These are phyloP conservation scores for Lasioglossum zephyrum DNA, from an alignment of 2,888 invertebrate species.

Conservation along the genomic window DNA sequence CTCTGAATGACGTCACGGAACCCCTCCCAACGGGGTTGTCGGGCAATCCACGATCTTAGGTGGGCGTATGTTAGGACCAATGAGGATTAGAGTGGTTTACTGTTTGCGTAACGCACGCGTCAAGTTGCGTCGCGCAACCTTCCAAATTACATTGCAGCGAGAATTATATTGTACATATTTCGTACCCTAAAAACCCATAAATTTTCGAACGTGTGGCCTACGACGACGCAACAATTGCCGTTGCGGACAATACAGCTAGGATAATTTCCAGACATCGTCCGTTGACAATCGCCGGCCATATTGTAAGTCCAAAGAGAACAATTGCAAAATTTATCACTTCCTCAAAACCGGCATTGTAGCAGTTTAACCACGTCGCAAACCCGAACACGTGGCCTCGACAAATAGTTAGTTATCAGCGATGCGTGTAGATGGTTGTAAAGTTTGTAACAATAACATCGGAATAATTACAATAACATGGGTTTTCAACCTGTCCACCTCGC, in stretches of 20 bases:
- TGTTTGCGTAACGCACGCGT: neutral
- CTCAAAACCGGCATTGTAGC: conserved; percentile 2
- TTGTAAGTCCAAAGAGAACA: conserved; percentile 5
- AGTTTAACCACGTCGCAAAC: neutral
- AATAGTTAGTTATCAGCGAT: neutral
- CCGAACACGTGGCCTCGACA: neutral
- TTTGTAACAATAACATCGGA: neutral
- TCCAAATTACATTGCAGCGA: neutral
- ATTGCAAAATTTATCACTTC: conserved; percentile 2
- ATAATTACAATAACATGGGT: neutral
- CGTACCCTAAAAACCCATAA: neutral
- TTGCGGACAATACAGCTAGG: conserved; percentile 8
- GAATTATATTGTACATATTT: neutral
- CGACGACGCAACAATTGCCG: conserved; percentile 5
- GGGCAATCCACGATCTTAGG: neutral
- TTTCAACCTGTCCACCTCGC: too few species aligned
- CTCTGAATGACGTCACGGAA: rapidly evolving
- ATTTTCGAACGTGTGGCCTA: neutral
- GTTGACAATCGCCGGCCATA: neutral
- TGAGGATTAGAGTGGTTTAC: neutral
- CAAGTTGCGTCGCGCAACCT: neutral
- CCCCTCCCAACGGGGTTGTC: neutral
- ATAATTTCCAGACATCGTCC: conserved; percentile 1
- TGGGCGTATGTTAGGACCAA: neutral
- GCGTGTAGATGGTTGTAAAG: neutral